A percentile compares a stretch with the other conserved stretches of the same genome.
These are phyloP conservation scores for Carposina sasakii DNA, from an alignment of 1,140 invertebrate genomes.

Conservation along the genomic window DNA sequence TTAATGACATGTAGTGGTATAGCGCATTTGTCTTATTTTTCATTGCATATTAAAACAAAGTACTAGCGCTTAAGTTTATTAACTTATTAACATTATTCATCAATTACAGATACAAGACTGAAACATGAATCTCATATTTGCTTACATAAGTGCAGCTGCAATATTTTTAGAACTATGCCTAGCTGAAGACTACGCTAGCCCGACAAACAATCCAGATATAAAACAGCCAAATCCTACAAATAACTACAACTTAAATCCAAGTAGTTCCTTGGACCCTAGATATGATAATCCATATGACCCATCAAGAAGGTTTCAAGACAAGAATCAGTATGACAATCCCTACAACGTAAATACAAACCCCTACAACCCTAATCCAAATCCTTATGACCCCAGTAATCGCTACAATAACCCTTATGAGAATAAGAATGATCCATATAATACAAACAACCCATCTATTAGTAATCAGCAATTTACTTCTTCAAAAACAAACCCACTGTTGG, in stretches of 20 bases:
- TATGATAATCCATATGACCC: slow-evolving; percentile 58
- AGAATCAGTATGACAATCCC: slow-evolving; percentile 33
- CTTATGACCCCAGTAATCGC: slow-evolving; percentile 9
- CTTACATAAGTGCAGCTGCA: slow-evolving; percentile 31
- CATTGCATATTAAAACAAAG: no score
- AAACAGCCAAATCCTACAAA: slow-evolving; percentile 45
- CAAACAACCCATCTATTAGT: no score
- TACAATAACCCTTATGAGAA: slow-evolving; percentile 31
- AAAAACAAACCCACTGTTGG: no score
- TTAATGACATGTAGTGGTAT: slow-evolving; percentile 1
- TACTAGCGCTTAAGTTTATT: no score
- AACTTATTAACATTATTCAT: no score
- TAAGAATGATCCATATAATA: slow-evolving; percentile 37
- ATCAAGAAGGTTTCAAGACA: slow-evolving; percentile 38
- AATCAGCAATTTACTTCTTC: no score
- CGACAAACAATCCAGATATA: slow-evolving; percentile 45
- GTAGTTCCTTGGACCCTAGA: slow-evolving; percentile 31
- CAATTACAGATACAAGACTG: no score
- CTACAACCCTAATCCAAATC: slow-evolving; percentile 35
- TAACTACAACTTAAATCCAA: slow-evolving; percentile 45
- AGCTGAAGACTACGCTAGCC: slow-evolving; percentile 48
- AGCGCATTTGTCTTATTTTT: no score
- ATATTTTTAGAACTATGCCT: slow-evolving; percentile 33
- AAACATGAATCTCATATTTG: slow-evolving; percentile 58
- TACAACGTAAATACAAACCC: slow-evolving; percentile 35